Evolutionary conservation across 2,113 vertebrate species (phyloP), one percentile per base, ranked within the genome.

Genomic region (Bucco capensis): DNA sequence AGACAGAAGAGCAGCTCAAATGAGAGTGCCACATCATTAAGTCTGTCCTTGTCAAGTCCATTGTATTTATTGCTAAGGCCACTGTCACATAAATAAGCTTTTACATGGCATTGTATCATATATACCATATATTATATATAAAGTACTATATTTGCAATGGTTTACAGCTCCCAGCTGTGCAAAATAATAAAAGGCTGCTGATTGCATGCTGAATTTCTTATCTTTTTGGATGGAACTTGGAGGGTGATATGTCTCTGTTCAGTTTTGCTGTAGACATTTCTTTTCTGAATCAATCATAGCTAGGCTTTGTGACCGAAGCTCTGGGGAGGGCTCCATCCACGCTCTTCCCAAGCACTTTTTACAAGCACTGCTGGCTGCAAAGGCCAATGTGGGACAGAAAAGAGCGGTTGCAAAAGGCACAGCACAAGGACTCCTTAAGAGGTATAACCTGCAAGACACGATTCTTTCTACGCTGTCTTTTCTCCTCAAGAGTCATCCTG

Each of bases 21-120:
- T 93, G 50, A 74, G 42, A 70, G 62, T 30, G 2, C 27, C 38
- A 58, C 77, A 76, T 87, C 95, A 87, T 94, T 88, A 91, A 87
- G 50, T 88, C 70, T 90, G 90, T 88, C 93, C 94, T 95, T 96
- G 86, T 93, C 88, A 94, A 92, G 47, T 75, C 27, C 12, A n/a
- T 86, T 88, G 75, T 78, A 93, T 92, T 86, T 90, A 79, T 82
- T 0, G 0, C 67, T 83, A 88, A 88, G 50, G 70, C 33, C 28
- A 31, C 53, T 72, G 49, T 71, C 61, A 50, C 28, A 77, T 86
- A 91, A 91, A 77, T 77, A 88, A 80, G 25, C 14, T 71, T 90
- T 81, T 46, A 74, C 33, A 33, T 42, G 76, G 9, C 49, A 46
- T 57, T 72, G 19, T 46, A 54, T 69, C 57, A 58, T 16, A 35